Evolutionary conservation across 2,888 invertebrate species (phyloP).

Genomic region (Mamestra brassicae): DNA sequence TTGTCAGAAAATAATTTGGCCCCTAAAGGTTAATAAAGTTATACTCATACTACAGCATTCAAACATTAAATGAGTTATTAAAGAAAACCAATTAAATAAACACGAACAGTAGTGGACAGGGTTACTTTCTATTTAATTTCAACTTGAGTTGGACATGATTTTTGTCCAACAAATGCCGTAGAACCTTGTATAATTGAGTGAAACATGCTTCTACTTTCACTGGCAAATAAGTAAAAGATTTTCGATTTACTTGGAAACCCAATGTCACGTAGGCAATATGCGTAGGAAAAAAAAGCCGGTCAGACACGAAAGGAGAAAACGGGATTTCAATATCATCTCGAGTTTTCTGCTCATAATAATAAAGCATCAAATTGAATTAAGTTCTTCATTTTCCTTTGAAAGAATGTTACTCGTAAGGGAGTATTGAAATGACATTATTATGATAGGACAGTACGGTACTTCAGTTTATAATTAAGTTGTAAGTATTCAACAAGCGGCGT

Average conservation of each 20-base stretch:
- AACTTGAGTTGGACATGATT: conserved; percentile 46
- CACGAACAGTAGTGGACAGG: conserved; percentile 56
- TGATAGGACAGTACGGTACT: not conserved
- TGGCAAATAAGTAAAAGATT: conserved; percentile 62
- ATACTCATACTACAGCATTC: conserved; percentile 33
- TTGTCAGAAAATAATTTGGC: conserved; percentile 29
- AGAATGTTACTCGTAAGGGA: not conserved
- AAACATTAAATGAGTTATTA: conserved; percentile 67
- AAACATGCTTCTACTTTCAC: conserved; percentile 64
- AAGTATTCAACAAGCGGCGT: conserved; percentile 19
- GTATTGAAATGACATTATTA: conserved; percentile 11
- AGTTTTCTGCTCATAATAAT: conserved; percentile 15
- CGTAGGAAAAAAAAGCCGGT: conserved; percentile 45
- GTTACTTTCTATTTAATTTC: conserved; percentile 70
- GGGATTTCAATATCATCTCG: conserved; percentile 41
- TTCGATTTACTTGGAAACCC: conserved; percentile 54
- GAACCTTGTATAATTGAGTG: conserved; percentile 56
- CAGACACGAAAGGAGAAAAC: conserved; percentile 24
- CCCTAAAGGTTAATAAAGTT: conserved; percentile 51
- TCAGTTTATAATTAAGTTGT: conserved; percentile 11
- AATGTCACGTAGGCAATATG: conserved; percentile 62
- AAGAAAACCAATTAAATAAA: conserved; percentile 69
- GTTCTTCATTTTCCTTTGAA: conserved; percentile 13
- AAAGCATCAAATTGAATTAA: conserved; percentile 37
- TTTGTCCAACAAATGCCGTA: conserved; percentile 45